These are phyloP conservation scores for Ursus arctos DNA, from an alignment of 2,113 vertebrate genomes.

Conservation along the genomic window DNA sequence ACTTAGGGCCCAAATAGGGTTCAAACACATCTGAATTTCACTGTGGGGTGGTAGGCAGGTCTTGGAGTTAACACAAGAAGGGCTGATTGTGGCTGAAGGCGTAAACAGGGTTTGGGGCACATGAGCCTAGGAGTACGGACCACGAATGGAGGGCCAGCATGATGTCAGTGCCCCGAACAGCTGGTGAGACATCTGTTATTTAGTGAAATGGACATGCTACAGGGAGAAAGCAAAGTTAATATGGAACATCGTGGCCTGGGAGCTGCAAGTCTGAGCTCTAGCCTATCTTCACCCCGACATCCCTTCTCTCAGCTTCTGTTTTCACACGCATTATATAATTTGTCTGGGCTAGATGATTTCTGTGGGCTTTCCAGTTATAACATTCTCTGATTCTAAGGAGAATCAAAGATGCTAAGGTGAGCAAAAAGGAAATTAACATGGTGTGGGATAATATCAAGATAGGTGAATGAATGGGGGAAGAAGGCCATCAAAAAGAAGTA, in stretches of 20 bases:
- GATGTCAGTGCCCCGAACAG: neutral
- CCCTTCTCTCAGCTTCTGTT: neutral
- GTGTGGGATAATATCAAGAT: neutral
- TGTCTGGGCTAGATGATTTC: neutral
- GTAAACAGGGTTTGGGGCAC: neutral
- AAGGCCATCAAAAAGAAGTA: neutral
- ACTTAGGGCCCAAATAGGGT: neutral
- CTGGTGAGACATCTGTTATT: neutral
- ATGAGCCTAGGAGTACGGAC: neutral
- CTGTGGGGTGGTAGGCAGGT: neutral
- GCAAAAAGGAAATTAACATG: neutral
- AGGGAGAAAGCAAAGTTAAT: neutral
- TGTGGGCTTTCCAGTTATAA: neutral
- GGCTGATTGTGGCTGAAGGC: neutral
- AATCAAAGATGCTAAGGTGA: neutral
- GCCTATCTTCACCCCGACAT: neutral
- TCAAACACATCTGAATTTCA: neutral
- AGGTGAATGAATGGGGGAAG: neutral
- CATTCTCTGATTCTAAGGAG: neutral
- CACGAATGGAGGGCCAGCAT: neutral
- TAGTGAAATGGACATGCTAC: neutral
- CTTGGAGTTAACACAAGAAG: neutral
- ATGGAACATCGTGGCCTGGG: neutral
- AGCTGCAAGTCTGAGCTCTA: neutral
- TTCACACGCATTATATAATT: neutral